Evolutionary conservation across 2,797 vertebrate species (phyloP), one percentile per base, ranked within the genome.

Genomic region (Momotus momota): DNA sequence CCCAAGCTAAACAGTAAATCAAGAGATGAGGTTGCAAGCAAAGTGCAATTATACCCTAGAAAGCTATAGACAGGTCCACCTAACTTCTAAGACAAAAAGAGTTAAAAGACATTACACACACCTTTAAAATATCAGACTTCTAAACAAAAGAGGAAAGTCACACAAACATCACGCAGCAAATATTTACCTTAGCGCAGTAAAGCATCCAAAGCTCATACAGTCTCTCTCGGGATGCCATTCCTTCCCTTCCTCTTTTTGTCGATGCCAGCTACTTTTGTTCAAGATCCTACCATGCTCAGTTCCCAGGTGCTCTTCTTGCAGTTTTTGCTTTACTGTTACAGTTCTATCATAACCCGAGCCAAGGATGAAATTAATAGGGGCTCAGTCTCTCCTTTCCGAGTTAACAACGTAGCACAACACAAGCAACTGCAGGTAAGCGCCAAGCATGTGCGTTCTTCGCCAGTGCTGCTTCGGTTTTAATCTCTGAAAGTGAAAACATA

Each of bases 131-230:
- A 86, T 2, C 14, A 7, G 8, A 48, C 14, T 69, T 80, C 16
- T 31, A 72, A 80, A 90, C 4, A 49, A 21, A 27, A 22, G 14
- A 58, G 17, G 6, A 45, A 45, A 45, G 60, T 17, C 41, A 70
- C 18, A 54, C 16, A 49, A 61, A 38, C 27, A 38, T 6, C 31
- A 45, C 9, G 14, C 25, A 6, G 31, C 84, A 72, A 93, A 65
- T 35, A 84, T 71, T 98, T 98, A 99, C 99, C 99, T 99, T 99
- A 61, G 91, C 99, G 98, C 99, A 99, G 97, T 99, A 99, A 80
- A 99, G 98, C 99, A 99, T 99, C 99, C 99, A 99, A 89, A 99
- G 99, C 98, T 99, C 99, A 94, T 99, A 99, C 65, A 99, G 98
- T 96, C 99, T 98, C 97, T 99, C 99, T 58, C 98, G 99, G 95